A percentile compares a stretch with the other conserved stretches of the same genome.
These are phyloP conservation scores for Drosophila insularis DNA, from an alignment of 1,140 invertebrate species.

Conservation along the genomic window DNA sequence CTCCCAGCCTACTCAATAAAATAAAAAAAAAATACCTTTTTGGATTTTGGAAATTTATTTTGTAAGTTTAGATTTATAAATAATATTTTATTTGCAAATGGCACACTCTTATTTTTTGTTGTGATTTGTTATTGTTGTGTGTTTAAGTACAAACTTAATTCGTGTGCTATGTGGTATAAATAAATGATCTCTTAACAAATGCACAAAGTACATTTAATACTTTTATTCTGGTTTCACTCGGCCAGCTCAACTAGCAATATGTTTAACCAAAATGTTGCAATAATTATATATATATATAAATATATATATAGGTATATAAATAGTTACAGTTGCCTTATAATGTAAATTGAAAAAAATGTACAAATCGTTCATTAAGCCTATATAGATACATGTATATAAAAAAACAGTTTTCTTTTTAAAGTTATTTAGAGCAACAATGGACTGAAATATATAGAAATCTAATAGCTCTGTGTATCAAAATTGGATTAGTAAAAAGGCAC, in stretches of 20 bases:
- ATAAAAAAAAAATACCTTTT: not conserved
- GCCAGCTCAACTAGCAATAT: conserved; percentile 50
- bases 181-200: conserved; percentile 56
- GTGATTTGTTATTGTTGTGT: conserved; percentile 15
- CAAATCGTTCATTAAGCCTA: conserved; percentile 31
- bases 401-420: conserved; percentile 15
- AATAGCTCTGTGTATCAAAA: conserved; percentile 19
- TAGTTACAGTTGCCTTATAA: conserved; percentile 54
- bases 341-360: conserved; percentile 60
- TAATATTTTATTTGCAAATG: conserved; percentile 54
- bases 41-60: conserved; percentile 29
- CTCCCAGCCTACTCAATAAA: not conserved
- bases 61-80: conserved; percentile 35
- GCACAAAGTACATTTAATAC: conserved; percentile 77
- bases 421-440: not conserved
- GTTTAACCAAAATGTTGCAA: conserved; percentile 1
- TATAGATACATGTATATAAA: conserved; percentile 28
- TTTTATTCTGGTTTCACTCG: conserved; percentile 30
- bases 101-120: conserved; percentile 47
- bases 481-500: conserved; percentile 49
- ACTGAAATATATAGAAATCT: not conserved
- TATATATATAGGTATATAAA: conserved; percentile 21
- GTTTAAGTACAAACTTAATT: conserved; percentile 52
- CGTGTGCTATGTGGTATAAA: conserved; percentile 36
- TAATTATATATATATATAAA: too few species aligned